Base-by-base conservation (phyloP, 2,113 vertebrate genomes). In the Pterocles gutturalis region DNA sequence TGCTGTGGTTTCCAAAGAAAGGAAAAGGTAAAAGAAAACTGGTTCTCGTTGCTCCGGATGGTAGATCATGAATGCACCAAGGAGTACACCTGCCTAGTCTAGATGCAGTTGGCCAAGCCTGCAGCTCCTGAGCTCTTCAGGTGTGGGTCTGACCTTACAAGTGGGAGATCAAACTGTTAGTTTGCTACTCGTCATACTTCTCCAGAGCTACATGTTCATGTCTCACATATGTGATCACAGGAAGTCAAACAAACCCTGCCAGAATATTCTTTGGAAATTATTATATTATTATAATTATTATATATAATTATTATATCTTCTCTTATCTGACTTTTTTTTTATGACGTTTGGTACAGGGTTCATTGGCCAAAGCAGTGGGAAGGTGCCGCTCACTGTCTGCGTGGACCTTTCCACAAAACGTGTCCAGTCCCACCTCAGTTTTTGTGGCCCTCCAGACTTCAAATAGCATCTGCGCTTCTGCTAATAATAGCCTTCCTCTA, bases 311-410 rank as follows among this genome's bases (percentile, higher is more conserved):
- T n/a, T n/a, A n/a, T n/a, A n/a, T 10, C 8, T 28, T 49, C 45
- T 53, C 41, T 65, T 36, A 24, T 1, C 43, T 62, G 25, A 4
- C 5, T 71, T 10, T 73, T 84, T 48, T 79, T 41, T 41, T 41
- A 10, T 43, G 41, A 26, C 13, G 57, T 82, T 92, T 83, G 5
- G 28, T 83, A 22, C 10, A 4, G 6, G 6, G 17, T 43, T 80
- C 25, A 10, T 51, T 70, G 69, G 20, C n/a, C 72, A 78, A 62
- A 81, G 34, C 29, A 72, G 36, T 43, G 83, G 24, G 31, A 83
- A 71, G n/a, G n/a, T 0, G 0, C 36, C 80, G 49, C 20, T 12
- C 13, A 7, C 29, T 57, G 45, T 24, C 57, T 72, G 45, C 24
- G 28, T 22, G 19, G 29, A 22, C 28, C 33, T 94, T 79, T 53